These are phyloP conservation scores for Cyanistes caeruleus DNA, from an alignment of 2,113 vertebrate genomes.

Conservation along the genomic window DNA sequence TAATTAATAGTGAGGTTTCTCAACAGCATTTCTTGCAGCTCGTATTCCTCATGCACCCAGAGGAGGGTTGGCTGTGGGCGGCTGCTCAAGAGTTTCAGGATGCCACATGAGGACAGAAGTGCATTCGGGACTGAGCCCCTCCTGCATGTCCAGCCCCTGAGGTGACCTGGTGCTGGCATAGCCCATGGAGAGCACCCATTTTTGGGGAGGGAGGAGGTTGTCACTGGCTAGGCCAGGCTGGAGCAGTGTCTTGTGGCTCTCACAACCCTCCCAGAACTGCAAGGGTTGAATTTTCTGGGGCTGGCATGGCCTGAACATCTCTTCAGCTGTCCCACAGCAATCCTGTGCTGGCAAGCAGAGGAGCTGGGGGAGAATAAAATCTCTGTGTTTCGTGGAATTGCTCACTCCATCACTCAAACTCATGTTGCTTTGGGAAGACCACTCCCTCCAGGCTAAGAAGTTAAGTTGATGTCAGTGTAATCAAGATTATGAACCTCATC, in stretches of 20 bases:
- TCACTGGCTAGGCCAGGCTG: background rate
- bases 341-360: background rate
- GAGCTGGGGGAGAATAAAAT: background rate
- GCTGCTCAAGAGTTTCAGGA: background rate
- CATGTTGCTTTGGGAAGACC: background rate
- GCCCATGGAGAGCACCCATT: background rate
- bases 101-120: background rate
- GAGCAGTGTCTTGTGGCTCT: background rate
- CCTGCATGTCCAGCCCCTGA: background rate
- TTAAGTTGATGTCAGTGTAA: background rate
- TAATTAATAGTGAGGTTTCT: conserved; percentile 60
- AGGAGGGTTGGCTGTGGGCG: background rate
- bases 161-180: background rate
- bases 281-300: background rate
- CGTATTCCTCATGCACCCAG: rapidly evolving
- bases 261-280: rapidly evolving
- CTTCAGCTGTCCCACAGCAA: background rate
- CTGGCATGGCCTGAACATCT: background rate
- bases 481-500: conserved; percentile 17
- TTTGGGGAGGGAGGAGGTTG: background rate
- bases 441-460: background rate
- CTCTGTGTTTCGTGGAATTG: background rate
- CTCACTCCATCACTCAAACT: background rate
- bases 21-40: background rate
- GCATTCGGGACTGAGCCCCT: background rate